Percentiles rank a stretch among this genome's conserved stretches.
Evolutionary conservation across 1,140 invertebrate species (phyloP).

Genomic region (Caenorhabditis inopinata): DNA sequence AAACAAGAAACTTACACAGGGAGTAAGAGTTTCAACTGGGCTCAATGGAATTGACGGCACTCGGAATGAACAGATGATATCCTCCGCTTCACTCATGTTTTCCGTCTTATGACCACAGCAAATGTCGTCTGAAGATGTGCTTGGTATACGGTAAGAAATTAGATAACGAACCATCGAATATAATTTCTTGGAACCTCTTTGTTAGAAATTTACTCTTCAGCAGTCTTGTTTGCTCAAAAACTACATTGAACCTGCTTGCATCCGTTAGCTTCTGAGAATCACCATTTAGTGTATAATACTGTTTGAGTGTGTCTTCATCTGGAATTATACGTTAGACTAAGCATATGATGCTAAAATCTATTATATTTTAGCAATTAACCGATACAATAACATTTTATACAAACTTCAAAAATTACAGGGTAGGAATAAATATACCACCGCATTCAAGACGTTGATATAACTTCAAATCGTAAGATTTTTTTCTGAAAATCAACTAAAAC

Average conservation of each 20-base stretch:
- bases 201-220: conserved; percentile 12
- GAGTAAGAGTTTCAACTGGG: background rate
- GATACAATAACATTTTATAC: too few species aligned
- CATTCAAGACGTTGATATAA: too few species aligned
- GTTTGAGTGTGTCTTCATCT: conserved; percentile 9
- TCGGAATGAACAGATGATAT: background rate
- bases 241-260: conserved; percentile 13
- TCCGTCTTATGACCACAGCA: conserved; percentile 5
- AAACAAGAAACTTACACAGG: background rate
- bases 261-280: background rate
- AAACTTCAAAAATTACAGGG: too few species aligned
- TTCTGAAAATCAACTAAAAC: too few species aligned
- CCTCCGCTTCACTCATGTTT: conserved; percentile 6
- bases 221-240: background rate
- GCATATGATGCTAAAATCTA: too few species aligned
- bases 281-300: conserved; percentile 7
- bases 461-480: too few species aligned
- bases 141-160: too few species aligned
- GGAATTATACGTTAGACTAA: too few species aligned
- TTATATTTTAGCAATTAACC: too few species aligned
- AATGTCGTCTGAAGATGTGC: conserved; percentile 28
- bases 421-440: too few species aligned
- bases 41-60: conserved; percentile 9
- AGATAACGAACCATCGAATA: too few species aligned
- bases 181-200: conserved; percentile 6